phyloP scores from a whole-genome alignment of 2,113 vertebrate genomes.

The Dendropsophus ebraccatus region DNA sequence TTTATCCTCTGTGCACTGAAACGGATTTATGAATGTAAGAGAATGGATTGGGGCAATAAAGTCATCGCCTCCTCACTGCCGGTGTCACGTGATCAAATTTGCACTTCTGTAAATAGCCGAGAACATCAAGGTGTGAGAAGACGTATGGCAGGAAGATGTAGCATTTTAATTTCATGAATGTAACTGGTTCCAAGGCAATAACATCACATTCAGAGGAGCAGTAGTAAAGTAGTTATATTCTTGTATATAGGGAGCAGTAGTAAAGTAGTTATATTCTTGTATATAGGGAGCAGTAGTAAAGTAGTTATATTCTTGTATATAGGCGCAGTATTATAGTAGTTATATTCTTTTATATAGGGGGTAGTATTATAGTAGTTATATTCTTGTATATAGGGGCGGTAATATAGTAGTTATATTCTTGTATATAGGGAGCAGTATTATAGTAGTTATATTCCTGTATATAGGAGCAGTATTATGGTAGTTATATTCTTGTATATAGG shows the following conservation, averaged over 20 bases:
- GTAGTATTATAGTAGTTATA: no score
- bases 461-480: no score
- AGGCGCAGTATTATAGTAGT: constrained; percentile 1
- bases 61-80: neutral
- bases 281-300: neutral
- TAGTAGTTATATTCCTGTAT: no score
- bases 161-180: neutral
- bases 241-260: neutral
- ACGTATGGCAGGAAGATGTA: neutral
- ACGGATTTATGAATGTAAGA: neutral
- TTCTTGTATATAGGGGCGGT: no score
- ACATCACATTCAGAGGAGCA: no score
- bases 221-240: neutral
- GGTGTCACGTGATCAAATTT: neutral
- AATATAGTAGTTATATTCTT: no score
- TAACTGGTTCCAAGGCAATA: neutral
- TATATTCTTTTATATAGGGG: no score
- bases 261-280: neutral
- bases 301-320: constrained; percentile 4
- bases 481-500: no score
- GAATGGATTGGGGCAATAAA: neutral
- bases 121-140: neutral
- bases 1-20: neutral
- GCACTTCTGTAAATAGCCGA: neutral
- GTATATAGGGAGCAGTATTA: no score